These are phyloP conservation scores for Meloidogyne floridensis DNA, from an alignment of 1,140 invertebrate genomes.

Conservation along the genomic window DNA sequence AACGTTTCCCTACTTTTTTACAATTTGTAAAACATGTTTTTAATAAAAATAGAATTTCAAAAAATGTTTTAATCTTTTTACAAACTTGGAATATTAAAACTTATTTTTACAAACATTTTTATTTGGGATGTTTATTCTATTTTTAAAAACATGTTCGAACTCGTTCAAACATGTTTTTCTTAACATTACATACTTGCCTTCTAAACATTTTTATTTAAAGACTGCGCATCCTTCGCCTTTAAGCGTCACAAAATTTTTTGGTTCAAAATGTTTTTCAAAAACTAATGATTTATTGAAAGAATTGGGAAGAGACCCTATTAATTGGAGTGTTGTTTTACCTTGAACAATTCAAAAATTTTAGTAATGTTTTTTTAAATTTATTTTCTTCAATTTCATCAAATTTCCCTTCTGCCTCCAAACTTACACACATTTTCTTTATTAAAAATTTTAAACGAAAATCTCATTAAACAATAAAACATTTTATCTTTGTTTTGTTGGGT, in stretches of 20 bases:
- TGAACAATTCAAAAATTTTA: neutral
- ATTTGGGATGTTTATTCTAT: too few species aligned
- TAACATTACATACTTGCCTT: too few species aligned
- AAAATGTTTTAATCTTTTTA: too few species aligned
- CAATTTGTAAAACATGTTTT: too few species aligned
- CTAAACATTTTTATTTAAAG: slow-evolving; percentile 50
- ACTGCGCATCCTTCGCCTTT: slow-evolving; percentile 75
- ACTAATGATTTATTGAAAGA: slow-evolving; percentile 71
- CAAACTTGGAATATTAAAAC: too few species aligned
- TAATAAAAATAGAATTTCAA: too few species aligned
- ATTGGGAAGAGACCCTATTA: slow-evolving; percentile 71
- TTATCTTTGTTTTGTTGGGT: neutral
- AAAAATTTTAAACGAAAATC: neutral
- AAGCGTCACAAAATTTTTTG: slow-evolving; percentile 73
- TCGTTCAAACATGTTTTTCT: too few species aligned
- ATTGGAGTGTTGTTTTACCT: slow-evolving; percentile 68
- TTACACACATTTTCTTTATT: neutral
- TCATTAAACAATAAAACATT: neutral
- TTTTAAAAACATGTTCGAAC: too few species aligned
- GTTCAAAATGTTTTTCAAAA: slow-evolving; percentile 74
- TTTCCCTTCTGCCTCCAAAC: neutral
- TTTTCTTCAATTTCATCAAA: slow-evolving; percentile 4
- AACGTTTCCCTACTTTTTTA: too few species aligned
- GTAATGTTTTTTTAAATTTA: neutral
- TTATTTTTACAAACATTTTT: too few species aligned